Conservation (phyloP, 2,888 invertebrate genomes). For the Hemithea aestivaria region DNA sequence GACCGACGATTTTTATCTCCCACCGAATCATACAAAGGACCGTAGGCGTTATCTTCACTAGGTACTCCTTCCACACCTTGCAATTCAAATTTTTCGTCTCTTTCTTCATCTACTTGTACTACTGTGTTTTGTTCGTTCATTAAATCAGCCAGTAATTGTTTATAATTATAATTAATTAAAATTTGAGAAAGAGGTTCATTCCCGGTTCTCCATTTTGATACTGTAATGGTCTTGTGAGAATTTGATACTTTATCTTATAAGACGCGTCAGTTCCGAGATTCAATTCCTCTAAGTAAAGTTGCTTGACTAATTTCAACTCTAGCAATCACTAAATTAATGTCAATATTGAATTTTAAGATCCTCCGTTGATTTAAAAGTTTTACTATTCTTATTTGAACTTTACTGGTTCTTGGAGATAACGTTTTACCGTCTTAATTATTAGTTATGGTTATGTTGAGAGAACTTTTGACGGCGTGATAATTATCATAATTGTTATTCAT, state of each 20-base stretch:
- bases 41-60: constrained; percentile 67
- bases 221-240: constrained; percentile 59
- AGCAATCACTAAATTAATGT: neutral
- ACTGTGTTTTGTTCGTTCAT: constrained; percentile 60
- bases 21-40: constrained; percentile 72
- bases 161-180: constrained; percentile 74
- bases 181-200: constrained; percentile 48
- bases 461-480: constrained; percentile 59
- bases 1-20: constrained; percentile 76
- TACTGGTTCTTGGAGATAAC: constrained; percentile 66
- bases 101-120: constrained; percentile 43
- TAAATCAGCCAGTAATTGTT: constrained; percentile 70
- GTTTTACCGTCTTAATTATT: constrained; percentile 68
- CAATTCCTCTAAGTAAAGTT: constrained; percentile 8
- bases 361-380: constrained; percentile 48
- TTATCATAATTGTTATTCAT: constrained; percentile 65
- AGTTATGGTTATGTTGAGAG: constrained; percentile 53
- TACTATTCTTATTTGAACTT: constrained; percentile 68
- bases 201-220: constrained; percentile 56
- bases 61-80: constrained; percentile 52
- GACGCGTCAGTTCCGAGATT: constrained; percentile 25
- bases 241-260: constrained; percentile 60
- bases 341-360: constrained; percentile 2
- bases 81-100: constrained; percentile 41
- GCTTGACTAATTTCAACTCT: constrained; percentile 6